phyloP scores from a whole-genome alignment of 2,797 vertebrate species.

The Hirundo rustica region DNA sequence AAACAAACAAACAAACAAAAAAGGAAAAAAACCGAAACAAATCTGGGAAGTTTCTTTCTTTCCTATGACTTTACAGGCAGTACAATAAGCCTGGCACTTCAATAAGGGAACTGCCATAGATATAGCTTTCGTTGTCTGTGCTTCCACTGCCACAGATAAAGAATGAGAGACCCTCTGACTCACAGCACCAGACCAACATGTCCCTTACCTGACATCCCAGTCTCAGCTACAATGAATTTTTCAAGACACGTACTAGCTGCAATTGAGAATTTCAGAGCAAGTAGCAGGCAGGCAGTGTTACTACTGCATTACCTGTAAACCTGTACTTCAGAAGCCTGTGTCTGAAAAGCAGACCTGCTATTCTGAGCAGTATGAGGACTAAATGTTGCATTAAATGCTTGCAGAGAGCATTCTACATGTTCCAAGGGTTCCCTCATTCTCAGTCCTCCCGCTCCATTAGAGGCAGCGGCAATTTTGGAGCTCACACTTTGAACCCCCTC shows the following conservation, averaged over 20 bases:
- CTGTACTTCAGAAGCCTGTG: neutral
- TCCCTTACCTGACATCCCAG: neutral
- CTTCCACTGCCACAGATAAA: neutral
- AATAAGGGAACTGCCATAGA: neutral
- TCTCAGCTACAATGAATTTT: neutral
- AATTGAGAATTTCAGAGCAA: neutral
- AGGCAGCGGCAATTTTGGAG: neutral
- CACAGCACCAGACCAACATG: neutral
- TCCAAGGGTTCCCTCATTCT: neutral
- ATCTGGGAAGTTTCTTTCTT: neutral
- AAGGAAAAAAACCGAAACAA: neutral
- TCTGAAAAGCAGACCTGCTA: neutral
- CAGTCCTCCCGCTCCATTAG: neutral
- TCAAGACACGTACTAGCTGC: neutral
- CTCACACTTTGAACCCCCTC: neutral
- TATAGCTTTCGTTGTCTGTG: neutral
- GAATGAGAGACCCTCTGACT: constrained; percentile 2
- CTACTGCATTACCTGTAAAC: neutral
- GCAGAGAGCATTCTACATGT: neutral
- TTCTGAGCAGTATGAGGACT: neutral
- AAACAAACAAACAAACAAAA: no score
- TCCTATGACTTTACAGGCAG: neutral
- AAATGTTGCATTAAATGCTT: neutral
- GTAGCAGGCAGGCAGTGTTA: neutral
- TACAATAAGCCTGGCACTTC: neutral